These are phyloP conservation scores for Ips nitidus DNA, from an alignment of 1,140 invertebrate genomes.

Conservation along the genomic window DNA sequence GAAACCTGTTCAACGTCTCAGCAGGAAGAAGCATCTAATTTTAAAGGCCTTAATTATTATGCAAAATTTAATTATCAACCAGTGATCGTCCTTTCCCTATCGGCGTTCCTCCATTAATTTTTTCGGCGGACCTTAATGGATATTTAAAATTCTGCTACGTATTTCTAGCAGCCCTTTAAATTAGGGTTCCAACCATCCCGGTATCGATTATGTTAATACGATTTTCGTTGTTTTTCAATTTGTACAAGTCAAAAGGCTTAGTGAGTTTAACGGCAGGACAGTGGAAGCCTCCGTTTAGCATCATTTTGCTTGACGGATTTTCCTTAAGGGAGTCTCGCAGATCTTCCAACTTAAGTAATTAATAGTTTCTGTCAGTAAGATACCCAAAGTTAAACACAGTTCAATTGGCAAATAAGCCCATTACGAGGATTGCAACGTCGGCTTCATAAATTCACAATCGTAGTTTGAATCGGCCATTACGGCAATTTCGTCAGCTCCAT, in stretches of 20 bases:
- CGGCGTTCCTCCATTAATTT: slow-evolving; percentile 1
- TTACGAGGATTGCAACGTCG: slow-evolving; percentile 33
- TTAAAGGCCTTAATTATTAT: background rate
- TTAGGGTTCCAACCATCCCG: background rate
- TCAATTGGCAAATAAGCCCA: slow-evolving; percentile 31
- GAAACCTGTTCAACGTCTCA: too few relatives aligned
- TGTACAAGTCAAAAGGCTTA: too few relatives aligned
- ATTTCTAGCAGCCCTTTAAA: background rate
- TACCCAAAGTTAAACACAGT: slow-evolving; percentile 29
- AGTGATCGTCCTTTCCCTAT: slow-evolving; percentile 1
- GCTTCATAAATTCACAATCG: slow-evolving; percentile 29
- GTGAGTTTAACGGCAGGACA: too few relatives aligned
- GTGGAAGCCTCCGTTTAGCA: too few relatives aligned
- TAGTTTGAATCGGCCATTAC: slow-evolving; percentile 33
- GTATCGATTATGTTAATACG: slow-evolving; percentile 7
- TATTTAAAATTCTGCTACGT: slow-evolving; percentile 12
- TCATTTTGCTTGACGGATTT: too few relatives aligned
- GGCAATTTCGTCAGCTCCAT: slow-evolving; percentile 30
- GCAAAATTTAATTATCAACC: slow-evolving; percentile 7
- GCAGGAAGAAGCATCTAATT: background rate
- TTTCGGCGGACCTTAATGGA: slow-evolving; percentile 2
- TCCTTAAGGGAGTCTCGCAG: background rate
- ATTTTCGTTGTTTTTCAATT: background rate
- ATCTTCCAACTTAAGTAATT: slow-evolving; percentile 19
- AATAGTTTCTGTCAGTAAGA: slow-evolving; percentile 22